Evolutionary conservation across 2,797 vertebrate genomes (phyloP).

Genomic region (Carapus acus): DNA sequence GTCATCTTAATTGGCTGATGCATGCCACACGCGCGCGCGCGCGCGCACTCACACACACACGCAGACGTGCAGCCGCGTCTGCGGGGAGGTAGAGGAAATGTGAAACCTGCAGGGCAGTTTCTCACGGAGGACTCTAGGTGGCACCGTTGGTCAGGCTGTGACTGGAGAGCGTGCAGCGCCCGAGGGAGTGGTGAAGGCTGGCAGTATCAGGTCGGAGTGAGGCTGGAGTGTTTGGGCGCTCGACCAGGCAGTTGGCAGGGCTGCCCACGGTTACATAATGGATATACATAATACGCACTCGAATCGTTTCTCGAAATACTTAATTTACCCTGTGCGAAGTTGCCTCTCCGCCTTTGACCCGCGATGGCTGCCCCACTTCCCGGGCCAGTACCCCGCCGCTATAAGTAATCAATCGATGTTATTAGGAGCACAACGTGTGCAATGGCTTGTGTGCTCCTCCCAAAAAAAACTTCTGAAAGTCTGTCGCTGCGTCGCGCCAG

Average conservation of each 20-base stretch:
- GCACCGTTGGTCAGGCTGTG: conserved; percentile 55
- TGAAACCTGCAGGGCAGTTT: conserved; percentile 16
- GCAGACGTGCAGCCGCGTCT: neutral
- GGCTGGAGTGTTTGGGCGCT: neutral
- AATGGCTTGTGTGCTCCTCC: too few species aligned
- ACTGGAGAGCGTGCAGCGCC: neutral
- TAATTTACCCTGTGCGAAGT: too few species aligned
- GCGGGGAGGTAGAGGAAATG: neutral
- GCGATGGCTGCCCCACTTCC: too few species aligned
- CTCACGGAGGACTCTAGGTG: conserved; percentile 61
- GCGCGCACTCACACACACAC: neutral
- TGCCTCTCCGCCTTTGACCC: too few species aligned
- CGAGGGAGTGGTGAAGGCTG: neutral
- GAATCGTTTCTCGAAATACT: too few species aligned
- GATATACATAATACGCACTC: neutral
- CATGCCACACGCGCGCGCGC: neutral
- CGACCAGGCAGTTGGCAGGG: neutral
- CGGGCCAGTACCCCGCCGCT: too few species aligned
- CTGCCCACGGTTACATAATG: neutral
- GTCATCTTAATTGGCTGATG: accelerated
- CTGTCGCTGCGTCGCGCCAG: too few species aligned
- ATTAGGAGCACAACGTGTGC: too few species aligned
- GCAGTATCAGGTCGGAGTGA: neutral
- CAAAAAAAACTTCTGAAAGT: too few species aligned
- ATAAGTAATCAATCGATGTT: too few species aligned